These are phyloP conservation scores for Neodiprion virginianus DNA, from an alignment of 1,140 invertebrate genomes.

Conservation along the genomic window DNA sequence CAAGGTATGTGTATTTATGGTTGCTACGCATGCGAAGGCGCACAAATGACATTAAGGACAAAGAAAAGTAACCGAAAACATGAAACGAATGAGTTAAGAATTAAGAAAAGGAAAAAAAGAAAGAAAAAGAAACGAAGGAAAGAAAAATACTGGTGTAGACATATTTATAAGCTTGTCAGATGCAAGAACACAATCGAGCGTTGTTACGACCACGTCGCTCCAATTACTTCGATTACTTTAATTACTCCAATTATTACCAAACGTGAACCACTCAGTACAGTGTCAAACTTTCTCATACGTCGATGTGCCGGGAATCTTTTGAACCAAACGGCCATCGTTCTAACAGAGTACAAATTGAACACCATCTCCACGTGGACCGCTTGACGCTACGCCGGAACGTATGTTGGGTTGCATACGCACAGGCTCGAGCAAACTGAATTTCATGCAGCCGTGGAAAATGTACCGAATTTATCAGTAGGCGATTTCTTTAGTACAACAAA, in stretches of 20 bases:
- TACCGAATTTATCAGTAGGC: no score
- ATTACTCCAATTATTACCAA: background rate
- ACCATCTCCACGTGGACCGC: no score
- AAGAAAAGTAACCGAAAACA: slow-evolving; percentile 22
- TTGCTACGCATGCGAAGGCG: slow-evolving; percentile 4
- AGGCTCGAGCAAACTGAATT: no score
- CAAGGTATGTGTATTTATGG: background rate
- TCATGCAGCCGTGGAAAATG: no score
- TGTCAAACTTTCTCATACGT: background rate
- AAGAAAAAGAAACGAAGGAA: no score
- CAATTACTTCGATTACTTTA: background rate
- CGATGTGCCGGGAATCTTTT: background rate
- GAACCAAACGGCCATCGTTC: background rate
- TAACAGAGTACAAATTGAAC: no score
- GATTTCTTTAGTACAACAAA: no score
- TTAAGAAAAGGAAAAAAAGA: slow-evolving; percentile 11
- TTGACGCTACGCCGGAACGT: no score
- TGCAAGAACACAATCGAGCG: background rate
- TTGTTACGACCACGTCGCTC: background rate
- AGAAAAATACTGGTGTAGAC: slow-evolving; percentile 8
- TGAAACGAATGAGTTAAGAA: slow-evolving; percentile 28
- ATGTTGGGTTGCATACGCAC: no score
- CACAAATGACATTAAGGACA: background rate
- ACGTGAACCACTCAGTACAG: slow-evolving; percentile 7
- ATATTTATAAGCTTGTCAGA: background rate